Evolutionary conservation across 2,113 vertebrate species (phyloP), one percentile per base, ranked within the genome.

Genomic region (Ictalurus punctatus): DNA sequence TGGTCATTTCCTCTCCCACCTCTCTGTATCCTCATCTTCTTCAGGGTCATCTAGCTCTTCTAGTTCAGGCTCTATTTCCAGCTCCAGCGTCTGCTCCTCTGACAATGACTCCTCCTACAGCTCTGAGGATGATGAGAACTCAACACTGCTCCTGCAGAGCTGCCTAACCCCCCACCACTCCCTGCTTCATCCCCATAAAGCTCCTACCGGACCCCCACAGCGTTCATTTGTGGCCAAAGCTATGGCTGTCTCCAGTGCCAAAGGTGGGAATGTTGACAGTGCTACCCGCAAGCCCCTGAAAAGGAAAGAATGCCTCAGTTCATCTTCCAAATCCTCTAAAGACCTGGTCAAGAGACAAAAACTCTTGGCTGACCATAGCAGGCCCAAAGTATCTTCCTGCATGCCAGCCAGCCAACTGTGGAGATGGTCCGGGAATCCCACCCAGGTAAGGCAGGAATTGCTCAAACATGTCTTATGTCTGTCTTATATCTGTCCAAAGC

Each of bases 371-470:
- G 96, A 97, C 89, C 97, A 97, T 91, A 96, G 94, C 92, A 97
- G 97, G 94, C 97, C 97, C 94, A 99, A 98, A 96, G 96, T 97
- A 93, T 97, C 98, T 0, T 91, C 97, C 84, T 98, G 98, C 94
- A 95, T 98, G 90, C 95, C 97, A 1, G 97, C 97, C 1, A 96
- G 97, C 90, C 98, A 98, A 94, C 95, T 97, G 93, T 99, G 98
- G 98, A 97, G 96, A 93, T 99, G 98, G 98, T 98, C 97, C 1
- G 98, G 98, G 93, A 97, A 96, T 93, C 98, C 98, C 89, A 99
- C 98, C 0, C 98, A 99, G 97, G 98, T 99, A 91, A 83, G 91
- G 88, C 34, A 19, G 27, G 7, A 76, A 61, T 56, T 78, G 63
- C 9, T 52, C n/a, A 30, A 87, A 63, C 48, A 81, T 54, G 71